phyloP scores from a whole-genome alignment of 2,113 vertebrate genomes.

The Pica pica region DNA sequence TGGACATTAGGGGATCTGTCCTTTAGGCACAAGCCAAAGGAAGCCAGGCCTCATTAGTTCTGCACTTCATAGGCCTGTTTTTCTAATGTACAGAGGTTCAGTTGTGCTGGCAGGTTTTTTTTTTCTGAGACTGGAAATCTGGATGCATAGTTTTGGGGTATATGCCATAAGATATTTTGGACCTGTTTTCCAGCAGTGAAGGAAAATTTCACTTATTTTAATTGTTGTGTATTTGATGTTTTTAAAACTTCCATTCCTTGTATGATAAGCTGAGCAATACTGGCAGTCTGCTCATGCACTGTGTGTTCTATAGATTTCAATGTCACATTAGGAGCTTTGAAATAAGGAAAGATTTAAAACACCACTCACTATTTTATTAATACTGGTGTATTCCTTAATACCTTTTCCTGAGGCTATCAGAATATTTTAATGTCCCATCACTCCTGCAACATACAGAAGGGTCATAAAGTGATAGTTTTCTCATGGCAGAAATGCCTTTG shows the following conservation, averaged over 20 bases:
- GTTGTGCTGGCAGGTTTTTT: not conserved
- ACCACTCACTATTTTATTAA: not conserved
- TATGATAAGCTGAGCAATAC: not conserved
- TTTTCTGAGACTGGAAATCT: not conserved
- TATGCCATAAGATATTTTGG: not conserved
- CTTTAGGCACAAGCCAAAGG: not conserved
- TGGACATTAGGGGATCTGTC: not conserved
- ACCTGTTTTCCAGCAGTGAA: not conserved
- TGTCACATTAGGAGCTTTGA: not conserved
- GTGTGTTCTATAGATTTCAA: not conserved
- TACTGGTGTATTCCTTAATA: not conserved
- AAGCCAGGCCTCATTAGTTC: not conserved
- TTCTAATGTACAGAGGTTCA: not conserved
- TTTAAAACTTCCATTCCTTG: not conserved
- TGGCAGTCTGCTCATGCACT: not conserved
- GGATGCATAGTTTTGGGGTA: not conserved
- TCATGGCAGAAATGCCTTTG: not conserved
- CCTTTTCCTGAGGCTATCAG: not conserved
- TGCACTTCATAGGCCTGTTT: conserved; percentile 3
- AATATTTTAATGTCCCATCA: not conserved
- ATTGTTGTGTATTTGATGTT: not conserved
- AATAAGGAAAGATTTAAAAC: not conserved
- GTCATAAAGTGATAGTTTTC: not conserved
- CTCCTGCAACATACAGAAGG: not conserved
- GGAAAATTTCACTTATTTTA: not conserved